These are phyloP conservation scores for Tragelaphus oryx DNA, from an alignment of 2,797 vertebrate genomes.

Conservation along the genomic window DNA sequence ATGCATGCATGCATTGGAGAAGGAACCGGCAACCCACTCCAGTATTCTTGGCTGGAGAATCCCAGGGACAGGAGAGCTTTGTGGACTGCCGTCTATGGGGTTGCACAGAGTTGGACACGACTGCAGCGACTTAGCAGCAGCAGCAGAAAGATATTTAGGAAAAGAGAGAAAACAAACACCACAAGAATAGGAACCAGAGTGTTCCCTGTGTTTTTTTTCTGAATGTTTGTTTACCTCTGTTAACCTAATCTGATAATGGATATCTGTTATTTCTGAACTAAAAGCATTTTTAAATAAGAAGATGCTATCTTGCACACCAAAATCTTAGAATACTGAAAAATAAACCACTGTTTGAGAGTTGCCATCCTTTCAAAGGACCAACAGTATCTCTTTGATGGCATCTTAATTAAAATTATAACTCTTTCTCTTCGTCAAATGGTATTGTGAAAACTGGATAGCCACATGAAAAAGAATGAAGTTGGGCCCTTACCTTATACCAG, in stretches of 20 bases:
- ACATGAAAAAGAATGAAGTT: neutral
- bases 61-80: neutral
- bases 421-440: neutral
- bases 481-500: neutral
- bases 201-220: neutral
- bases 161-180: neutral
- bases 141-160: neutral
- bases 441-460: neutral
- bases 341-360: neutral
- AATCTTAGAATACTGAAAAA: slow-evolving; percentile 2
- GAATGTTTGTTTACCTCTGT: neutral
- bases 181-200: neutral
- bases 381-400: neutral
- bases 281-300: neutral
- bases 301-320: neutral
- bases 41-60: neutral
- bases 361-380: neutral
- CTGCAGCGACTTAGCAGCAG: neutral
- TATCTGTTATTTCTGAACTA: neutral
- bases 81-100: neutral
- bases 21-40: neutral
- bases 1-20: neutral
- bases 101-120: accelerated
- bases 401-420: neutral
- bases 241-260: slow-evolving; percentile 6